Evolutionary conservation across 2,113 vertebrate species (phyloP).

Genomic region (Platichthys stellatus): DNA sequence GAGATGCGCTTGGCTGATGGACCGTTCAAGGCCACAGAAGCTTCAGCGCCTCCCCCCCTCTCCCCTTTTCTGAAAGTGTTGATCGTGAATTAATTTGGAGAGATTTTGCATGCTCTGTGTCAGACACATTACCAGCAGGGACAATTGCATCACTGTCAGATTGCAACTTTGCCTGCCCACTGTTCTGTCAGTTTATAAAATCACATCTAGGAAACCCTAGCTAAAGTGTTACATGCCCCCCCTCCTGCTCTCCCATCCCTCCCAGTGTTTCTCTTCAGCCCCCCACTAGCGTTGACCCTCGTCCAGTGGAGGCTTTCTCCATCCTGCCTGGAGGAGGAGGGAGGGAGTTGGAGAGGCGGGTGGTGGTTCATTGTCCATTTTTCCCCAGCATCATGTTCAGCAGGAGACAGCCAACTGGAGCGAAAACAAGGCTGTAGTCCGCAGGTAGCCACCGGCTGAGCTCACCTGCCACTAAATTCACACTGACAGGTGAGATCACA

Average conservation of each 20-base stretch:
- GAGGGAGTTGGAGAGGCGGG: neutral
- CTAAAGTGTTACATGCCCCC: conserved; percentile 14
- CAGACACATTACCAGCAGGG: conserved; percentile 50
- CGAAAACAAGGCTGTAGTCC: conserved; percentile 65
- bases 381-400: conserved; percentile 56
- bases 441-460: conserved; percentile 69
- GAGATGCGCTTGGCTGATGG: conserved; percentile 52
- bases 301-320: neutral
- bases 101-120: conserved; percentile 50
- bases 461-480: conserved; percentile 76
- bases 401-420: conserved; percentile 71
- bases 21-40: conserved; percentile 61
- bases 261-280: neutral
- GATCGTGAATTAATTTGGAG: conserved; percentile 52
- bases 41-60: conserved; percentile 24
- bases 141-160: conserved; percentile 66
- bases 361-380: conserved; percentile 46
- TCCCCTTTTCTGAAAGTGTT: conserved; percentile 40
- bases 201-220: conserved; percentile 27
- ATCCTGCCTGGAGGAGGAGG: neutral
- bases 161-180: conserved; percentile 34
- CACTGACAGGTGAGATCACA: conserved; percentile 78
- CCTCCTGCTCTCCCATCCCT: neutral
- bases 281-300: neutral
- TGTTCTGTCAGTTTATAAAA: conserved; percentile 40